Conservation (phyloP, 1,140 invertebrate genomes). For the Orchestia grillus region DNA sequence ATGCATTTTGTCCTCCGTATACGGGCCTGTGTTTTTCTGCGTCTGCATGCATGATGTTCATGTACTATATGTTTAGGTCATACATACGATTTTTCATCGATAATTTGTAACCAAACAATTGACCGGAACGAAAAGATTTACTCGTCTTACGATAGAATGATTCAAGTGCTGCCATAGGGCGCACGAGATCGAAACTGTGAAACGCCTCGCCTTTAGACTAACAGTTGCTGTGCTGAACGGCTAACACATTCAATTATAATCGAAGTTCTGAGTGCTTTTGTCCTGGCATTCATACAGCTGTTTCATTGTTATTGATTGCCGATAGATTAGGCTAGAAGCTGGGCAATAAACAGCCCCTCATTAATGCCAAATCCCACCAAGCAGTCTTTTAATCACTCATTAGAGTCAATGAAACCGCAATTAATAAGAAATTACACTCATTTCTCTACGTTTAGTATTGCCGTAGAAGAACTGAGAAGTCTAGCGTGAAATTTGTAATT, state of each 20-base stretch:
- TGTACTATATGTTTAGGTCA: not conserved
- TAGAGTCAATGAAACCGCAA: not conserved
- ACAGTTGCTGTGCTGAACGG: not conserved
- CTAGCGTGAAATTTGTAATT: not conserved
- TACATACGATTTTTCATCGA: not conserved
- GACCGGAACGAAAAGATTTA: not conserved
- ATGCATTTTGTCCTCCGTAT: no score
- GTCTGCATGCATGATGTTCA: no score
- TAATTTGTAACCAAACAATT: not conserved
- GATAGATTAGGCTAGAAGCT: not conserved
- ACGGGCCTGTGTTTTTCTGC: no score
- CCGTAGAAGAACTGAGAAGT: not conserved
- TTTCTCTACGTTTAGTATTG: not conserved
- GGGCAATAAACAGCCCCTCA: not conserved
- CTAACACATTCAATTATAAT: not conserved
- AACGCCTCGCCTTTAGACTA: not conserved
- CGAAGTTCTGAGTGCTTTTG: not conserved
- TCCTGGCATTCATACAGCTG: not conserved
- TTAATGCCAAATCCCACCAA: not conserved
- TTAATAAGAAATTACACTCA: not conserved
- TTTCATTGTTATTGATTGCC: not conserved
- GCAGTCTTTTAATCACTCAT: not conserved
- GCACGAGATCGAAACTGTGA: not conserved
- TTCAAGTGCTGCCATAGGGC: not conserved
- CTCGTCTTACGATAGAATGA: not conserved